Percentiles rank a stretch among this genome's conserved stretches.
phyloP scores from a whole-genome alignment of 2,113 vertebrate species.

The Limnothrissa miodon region DNA sequence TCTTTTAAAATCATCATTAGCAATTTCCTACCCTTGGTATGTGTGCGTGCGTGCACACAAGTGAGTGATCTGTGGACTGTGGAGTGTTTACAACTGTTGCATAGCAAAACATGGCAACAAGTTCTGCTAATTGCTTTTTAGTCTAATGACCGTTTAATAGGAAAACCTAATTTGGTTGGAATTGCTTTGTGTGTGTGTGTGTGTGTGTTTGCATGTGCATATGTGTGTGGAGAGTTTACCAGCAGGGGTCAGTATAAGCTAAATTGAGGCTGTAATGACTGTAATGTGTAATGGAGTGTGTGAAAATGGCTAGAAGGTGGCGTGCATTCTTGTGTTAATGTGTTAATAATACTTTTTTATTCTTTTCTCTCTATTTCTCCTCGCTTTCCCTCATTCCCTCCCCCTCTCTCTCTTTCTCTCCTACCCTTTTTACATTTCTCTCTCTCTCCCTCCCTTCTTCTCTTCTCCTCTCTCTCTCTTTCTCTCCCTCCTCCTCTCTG shows the following conservation, averaged over 20 bases:
- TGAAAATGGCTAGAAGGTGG: background rate
- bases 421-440: background rate
- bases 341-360: too few relatives aligned
- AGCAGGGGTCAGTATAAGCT: constrained; percentile 42
- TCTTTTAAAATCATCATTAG: too few relatives aligned
- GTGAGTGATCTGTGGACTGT: background rate
- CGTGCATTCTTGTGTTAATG: background rate
- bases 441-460: background rate
- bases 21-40: too few relatives aligned
- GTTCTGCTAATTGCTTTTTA: background rate
- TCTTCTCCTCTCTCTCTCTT: background rate
- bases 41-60: too few relatives aligned
- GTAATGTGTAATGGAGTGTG: background rate
- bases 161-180: background rate
- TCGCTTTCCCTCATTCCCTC: background rate
- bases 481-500: background rate
- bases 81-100: background rate
- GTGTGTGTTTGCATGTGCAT: background rate
- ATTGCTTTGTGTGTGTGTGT: background rate
- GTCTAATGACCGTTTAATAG: background rate
- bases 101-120: background rate
- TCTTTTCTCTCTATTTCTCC: background rate
- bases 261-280: background rate
- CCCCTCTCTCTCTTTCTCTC: background rate
- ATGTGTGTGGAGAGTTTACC: background rate